Base-by-base conservation (phyloP, 92 coral and sea anemone species). In the Porites rus region DNA sequence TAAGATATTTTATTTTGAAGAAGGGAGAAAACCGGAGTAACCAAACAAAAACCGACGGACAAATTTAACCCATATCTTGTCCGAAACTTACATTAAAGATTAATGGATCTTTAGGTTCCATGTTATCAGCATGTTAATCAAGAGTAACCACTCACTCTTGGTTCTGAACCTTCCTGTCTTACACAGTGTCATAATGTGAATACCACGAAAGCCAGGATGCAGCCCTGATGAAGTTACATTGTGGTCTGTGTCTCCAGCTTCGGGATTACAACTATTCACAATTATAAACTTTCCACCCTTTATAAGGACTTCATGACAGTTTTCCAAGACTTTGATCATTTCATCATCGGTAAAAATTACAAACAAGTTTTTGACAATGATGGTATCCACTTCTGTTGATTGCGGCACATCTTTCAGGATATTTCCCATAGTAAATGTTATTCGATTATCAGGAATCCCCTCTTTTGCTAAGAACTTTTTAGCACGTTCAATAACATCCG, bases 261-360 rank as follows among this genome's bases (percentile, higher is more conserved):
- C 78, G 5, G 86, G 86, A 62, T 70, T 82, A 60, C 86, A 82
- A 8, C 77, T 70, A 69, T 82, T 82, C 8, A 82, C 78, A n/a
- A 82, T 82, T 14, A 82, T 31, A 70, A 82, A 82, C 69, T 58
- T 82, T 19, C 86, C 86, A 18, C 38, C 70, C 18, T 59, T 69
- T 13, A 68, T 59, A 1, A 82, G 86, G 43, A 82, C 78, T 18
- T 71, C 19, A 58, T 69, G 56, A 22, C 86, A 82, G 70, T 19
- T 70, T 71, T 82, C 61, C 59, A 82, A 70, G 18, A 72, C 78
- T 43, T 82, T 82, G 38, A 82, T 16, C 86, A 82, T 71, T 59
- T 58, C 60, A 1, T 82, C 86, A 11, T 82, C 78, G n/a, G 50
- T 58, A 16, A 82, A 82, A 28, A 70, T 82, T 38, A 54, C 69